Base-by-base conservation (phyloP, 2,888 invertebrate genomes). In the Zaprionus lineosus region DNA sequence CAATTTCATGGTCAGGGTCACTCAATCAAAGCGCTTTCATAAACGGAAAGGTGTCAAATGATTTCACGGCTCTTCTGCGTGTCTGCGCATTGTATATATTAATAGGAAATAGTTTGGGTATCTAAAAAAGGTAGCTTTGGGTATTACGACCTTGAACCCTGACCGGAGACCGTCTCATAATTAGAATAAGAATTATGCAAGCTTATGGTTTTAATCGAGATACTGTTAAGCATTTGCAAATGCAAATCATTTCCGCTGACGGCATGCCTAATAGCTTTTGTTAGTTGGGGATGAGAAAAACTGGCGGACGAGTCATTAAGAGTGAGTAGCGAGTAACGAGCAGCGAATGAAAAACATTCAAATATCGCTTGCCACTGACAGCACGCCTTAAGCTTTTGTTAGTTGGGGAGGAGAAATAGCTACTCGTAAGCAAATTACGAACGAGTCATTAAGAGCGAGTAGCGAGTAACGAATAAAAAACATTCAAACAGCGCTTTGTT, bases 231-330 rank as follows among this genome's bases (percentile, higher is more conserved):
- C 59, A 31, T 64, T 55, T 48, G 50, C 46, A 68, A 68, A 69
- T 73, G 58, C 62, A 63, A 74, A 74, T 74, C 50, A 74, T 74
- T 74, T 74, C 74, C 73, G 63, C 64, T 16, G 34, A 51, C 53
- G 56, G 63, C 37, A 28, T 39, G 60, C 51, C 41, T 24, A 44
- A 56, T 7, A 14, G 24, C 28, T 33, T 14, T 37, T 21, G 16
- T 39, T 29, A 15, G n/a, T 29, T 12, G 0, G n/a, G n/a, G n/a
- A n/a, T n/a, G n/a, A n/a, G 12, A 26, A 2, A 47, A 33, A 19
- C 11, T 29, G 19, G 9, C n/a, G n/a, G n/a, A n/a, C n/a, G n/a
- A n/a, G n/a, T n/a, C n/a, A n/a, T n/a, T 21, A 39, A 19, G 14
- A 4, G 16, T 18, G 12, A 18, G 11, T 2, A 34, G 2, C 12